Percentiles rank a stretch among this genome's conserved stretches.
Conservation (phyloP, 2,888 invertebrate genomes). For the Cheiracanthium punctorium region DNA sequence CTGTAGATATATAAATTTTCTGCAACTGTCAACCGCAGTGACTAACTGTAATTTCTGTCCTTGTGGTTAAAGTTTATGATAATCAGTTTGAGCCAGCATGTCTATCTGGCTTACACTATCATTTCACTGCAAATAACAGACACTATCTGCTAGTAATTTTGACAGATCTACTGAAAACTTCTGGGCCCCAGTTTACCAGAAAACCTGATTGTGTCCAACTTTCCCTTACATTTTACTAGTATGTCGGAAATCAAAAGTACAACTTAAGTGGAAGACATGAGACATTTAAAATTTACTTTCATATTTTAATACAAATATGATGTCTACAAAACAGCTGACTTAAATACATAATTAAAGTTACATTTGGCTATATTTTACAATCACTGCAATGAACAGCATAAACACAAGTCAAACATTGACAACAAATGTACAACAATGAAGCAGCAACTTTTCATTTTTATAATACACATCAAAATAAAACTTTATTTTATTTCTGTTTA, state of each 20-base stretch:
- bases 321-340: background rate
- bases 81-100: too few species aligned
- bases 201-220: background rate
- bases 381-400: background rate
- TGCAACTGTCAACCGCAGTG: too few species aligned
- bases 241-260: too few species aligned
- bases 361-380: slow-evolving; percentile 32
- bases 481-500: background rate
- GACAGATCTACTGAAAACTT: too few species aligned
- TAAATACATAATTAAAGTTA: slow-evolving; percentile 20
- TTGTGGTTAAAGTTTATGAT: too few species aligned
- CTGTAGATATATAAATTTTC: too few species aligned
- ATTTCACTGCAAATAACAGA: too few species aligned
- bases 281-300: slow-evolving; percentile 27
- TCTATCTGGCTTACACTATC: too few species aligned
- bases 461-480: background rate
- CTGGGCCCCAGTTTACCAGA: background rate
- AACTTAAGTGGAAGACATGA: too few species aligned
- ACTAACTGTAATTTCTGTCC: too few species aligned
- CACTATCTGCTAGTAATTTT: too few species aligned
- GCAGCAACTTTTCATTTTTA: background rate
- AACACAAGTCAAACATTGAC: slow-evolving; percentile 6
- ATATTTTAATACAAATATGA: slow-evolving; percentile 29
- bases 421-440: slow-evolving; percentile 35
- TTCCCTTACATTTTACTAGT: too few species aligned